A percentile compares a stretch with the other conserved stretches of the same genome.
Conservation (phyloP, 2,797 vertebrate genomes). For the Cyclopterus lumpus region DNA sequence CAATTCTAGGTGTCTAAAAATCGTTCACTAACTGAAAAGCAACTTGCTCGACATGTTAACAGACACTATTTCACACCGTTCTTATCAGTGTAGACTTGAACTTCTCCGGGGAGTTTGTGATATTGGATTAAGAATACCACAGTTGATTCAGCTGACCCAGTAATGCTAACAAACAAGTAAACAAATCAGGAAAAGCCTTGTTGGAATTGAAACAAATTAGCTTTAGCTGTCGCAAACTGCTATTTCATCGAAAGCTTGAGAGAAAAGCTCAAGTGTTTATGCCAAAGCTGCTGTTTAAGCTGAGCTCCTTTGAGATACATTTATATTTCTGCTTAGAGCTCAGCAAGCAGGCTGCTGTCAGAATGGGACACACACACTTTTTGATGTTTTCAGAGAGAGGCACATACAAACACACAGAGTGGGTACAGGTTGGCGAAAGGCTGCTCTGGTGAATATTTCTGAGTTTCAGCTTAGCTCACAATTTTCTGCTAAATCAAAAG, state of each 20-base stretch:
- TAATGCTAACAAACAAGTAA: conserved; percentile 66
- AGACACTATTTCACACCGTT: not conserved
- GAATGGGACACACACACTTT: conserved; percentile 24
- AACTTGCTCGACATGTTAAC: not conserved
- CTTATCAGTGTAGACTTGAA: conserved; percentile 10
- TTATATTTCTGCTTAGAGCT: conserved; percentile 72
- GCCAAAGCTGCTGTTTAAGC: conserved; percentile 72
- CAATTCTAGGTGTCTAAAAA: conserved; percentile 15
- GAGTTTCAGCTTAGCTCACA: conserved; percentile 58
- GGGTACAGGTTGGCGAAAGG: conserved; percentile 46
- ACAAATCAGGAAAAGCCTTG: conserved; percentile 76
- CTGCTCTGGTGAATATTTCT: conserved; percentile 51
- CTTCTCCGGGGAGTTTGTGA: conserved; percentile 29
- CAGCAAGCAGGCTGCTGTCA: conserved; percentile 34
- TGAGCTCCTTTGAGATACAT: conserved; percentile 77
- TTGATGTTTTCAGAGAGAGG: conserved; percentile 1
- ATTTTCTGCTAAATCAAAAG: conserved; percentile 80
- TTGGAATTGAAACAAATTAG: conserved; percentile 80
- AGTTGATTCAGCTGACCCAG: conserved; percentile 70
- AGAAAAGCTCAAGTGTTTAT: conserved; percentile 74
- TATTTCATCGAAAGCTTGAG: conserved; percentile 73
- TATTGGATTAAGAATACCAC: conserved; percentile 52
- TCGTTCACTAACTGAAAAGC: conserved; percentile 15
- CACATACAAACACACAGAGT: not conserved
- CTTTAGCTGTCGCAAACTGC: conserved; percentile 70